Percentiles rank a stretch among this genome's conserved stretches.
Evolutionary conservation across 1,140 invertebrate species (phyloP).

Genomic region (Latrodectus geometricus): DNA sequence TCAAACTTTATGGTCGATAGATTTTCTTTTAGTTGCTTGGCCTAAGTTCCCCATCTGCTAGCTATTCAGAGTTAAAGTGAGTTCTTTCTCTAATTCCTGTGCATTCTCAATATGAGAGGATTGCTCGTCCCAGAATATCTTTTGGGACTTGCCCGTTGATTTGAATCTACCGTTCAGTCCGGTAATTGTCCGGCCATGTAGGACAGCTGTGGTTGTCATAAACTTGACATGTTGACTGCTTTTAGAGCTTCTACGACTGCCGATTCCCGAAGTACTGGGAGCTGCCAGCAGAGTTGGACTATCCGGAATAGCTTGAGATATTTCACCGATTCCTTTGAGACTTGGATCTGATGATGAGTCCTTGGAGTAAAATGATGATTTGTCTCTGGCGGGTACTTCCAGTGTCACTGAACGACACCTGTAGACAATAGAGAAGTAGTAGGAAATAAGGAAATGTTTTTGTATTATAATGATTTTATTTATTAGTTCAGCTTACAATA

Average conservation of each 20-base stretch:
- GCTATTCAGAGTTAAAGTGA: constrained; percentile 39
- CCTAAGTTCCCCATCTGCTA: constrained; percentile 52
- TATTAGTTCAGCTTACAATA: too few species aligned
- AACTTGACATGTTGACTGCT: constrained; percentile 56
- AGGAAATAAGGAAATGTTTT: too few species aligned
- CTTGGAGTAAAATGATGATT: constrained; percentile 56
- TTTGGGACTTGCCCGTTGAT: constrained; percentile 15
- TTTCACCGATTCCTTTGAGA: constrained; percentile 38
- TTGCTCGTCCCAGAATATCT: constrained; percentile 58
- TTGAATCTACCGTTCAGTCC: constrained; percentile 53
- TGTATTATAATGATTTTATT: too few species aligned
- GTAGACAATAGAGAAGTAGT: too few species aligned
- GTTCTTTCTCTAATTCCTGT: constrained; percentile 38
- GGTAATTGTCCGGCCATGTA: constrained; percentile 41
- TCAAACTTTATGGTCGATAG: constrained; percentile 33
- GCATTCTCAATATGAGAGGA: constrained; percentile 50
- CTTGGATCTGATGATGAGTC: constrained; percentile 57
- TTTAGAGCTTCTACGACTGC: constrained; percentile 18
- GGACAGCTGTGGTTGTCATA: constrained; percentile 53
- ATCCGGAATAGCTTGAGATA: constrained; percentile 33
- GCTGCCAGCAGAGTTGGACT: constrained; percentile 24
- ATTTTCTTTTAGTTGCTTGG: constrained; percentile 34
- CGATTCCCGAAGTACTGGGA: constrained; percentile 1
- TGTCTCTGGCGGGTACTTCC: constrained; percentile 45
- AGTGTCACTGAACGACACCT: constrained; percentile 50